Conservation (phyloP, 64 coral and sea anemone genomes). For the Stylophora pistillata region DNA sequence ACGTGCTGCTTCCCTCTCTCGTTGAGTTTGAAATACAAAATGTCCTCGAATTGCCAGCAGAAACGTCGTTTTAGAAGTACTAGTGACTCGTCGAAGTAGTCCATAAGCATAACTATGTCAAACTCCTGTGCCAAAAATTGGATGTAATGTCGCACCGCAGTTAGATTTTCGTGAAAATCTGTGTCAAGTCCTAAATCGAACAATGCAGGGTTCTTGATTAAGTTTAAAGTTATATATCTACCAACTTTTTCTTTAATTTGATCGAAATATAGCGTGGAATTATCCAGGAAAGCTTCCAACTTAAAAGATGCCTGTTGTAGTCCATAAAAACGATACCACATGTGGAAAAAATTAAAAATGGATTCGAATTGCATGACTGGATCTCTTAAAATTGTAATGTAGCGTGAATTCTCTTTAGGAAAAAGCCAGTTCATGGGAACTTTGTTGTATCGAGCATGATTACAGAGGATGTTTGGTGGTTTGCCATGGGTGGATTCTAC, state of each 20-base stretch:
- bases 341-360: conserved; percentile 59
- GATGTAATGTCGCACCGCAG: conserved; percentile 32
- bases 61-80: conserved; percentile 78
- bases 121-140: conserved; percentile 49
- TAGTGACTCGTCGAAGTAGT: conserved; percentile 86
- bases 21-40: conserved; percentile 70
- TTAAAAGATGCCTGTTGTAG: not conserved
- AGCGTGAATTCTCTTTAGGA: conserved; percentile 44
- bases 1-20: conserved; percentile 8
- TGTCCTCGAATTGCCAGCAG: conserved; percentile 73
- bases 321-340: conserved; percentile 14
- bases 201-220: conserved; percentile 57
- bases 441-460: conserved; percentile 71
- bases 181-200: conserved; percentile 70
- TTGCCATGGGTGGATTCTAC: conserved; percentile 11
- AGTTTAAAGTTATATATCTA: not conserved
- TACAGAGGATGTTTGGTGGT: conserved; percentile 64
- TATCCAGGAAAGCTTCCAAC: not conserved
- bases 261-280: not conserved
- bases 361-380: conserved; percentile 76
- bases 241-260: not conserved
- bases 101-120: conserved; percentile 72
- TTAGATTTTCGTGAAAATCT: not conserved
- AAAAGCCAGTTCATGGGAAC: conserved; percentile 46
- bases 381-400: conserved; percentile 72